Conservation (phyloP, 1,140 invertebrate species). For the Megalopta genalis region DNA sequence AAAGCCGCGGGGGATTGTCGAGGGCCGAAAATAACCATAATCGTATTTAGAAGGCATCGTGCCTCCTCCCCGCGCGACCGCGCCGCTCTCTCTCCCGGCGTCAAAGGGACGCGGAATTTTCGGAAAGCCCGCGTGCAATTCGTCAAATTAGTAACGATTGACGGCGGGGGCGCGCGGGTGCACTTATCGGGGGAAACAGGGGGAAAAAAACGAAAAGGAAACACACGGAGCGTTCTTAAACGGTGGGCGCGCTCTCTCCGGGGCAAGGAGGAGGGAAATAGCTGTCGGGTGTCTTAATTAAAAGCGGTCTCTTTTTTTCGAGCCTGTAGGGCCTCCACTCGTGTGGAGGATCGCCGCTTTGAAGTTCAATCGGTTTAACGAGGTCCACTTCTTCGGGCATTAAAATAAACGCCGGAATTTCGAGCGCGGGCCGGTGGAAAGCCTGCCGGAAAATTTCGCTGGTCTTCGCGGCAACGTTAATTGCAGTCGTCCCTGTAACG, state of each 20-base stretch:
- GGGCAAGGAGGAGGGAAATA: background rate
- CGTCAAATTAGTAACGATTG: background rate
- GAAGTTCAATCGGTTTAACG: slow-evolving; percentile 32
- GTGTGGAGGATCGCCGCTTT: slow-evolving; percentile 24
- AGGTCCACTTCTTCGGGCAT: slow-evolving; percentile 16
- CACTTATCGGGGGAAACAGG: background rate
- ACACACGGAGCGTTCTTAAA: background rate
- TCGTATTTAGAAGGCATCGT: slow-evolving; percentile 4
- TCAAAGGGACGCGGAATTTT: background rate
- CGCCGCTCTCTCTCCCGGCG: background rate
- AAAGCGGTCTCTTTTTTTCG: slow-evolving; percentile 9
- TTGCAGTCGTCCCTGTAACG: background rate
- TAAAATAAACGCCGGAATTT: slow-evolving; percentile 17
- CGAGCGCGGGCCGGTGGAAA: background rate
- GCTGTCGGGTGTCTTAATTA: slow-evolving; percentile 25
- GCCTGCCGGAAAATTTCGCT: background rate
- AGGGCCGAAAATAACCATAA: slow-evolving; percentile 19
- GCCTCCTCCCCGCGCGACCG: too few species aligned
- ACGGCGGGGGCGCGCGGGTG: too few species aligned
- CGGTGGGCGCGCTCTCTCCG: background rate
- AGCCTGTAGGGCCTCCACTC: background rate
- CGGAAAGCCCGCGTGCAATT: background rate
- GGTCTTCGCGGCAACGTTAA: too few species aligned
- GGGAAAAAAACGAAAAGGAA: background rate
- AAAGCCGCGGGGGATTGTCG: background rate